Conservation (phyloP, 2,113 vertebrate species). For the Stegostoma tigrinum region DNA sequence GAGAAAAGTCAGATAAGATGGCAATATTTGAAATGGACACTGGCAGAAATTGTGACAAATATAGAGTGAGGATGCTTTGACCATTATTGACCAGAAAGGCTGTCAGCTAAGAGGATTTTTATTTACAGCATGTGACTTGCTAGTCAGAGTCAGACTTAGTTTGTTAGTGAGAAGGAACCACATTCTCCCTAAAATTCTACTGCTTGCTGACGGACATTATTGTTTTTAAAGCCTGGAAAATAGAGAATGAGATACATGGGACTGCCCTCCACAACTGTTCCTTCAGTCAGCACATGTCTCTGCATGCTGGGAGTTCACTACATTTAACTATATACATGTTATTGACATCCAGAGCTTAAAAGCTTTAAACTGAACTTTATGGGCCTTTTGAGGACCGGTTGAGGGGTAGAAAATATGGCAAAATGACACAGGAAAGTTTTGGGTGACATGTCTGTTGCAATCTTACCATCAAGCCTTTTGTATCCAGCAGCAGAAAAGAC, state of each 20-base stretch:
- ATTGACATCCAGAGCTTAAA: not conserved
- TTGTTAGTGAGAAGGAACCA: not conserved
- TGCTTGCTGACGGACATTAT: not conserved
- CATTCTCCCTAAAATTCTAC: not conserved
- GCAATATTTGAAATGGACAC: not conserved
- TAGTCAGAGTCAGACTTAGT: not conserved
- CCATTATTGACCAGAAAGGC: not conserved
- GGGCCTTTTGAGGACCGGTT: no score
- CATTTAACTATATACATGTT: not conserved
- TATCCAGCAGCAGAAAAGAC: no score
- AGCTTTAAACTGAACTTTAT: no score
- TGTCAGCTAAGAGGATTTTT: not conserved
- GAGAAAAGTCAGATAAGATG: not conserved
- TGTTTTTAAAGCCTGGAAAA: not conserved
- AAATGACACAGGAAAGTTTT: no score
- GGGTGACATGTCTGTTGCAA: no score
- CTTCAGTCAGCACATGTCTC: not conserved
- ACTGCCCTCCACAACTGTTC: not conserved
- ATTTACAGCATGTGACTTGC: not conserved
- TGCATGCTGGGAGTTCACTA: not conserved
- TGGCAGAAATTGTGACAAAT: not conserved
- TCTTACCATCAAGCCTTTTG: no score
- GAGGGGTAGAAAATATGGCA: no score
- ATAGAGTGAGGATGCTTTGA: no score
- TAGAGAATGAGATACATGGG: not conserved